Conservation (phyloP, 1,140 invertebrate species). For the Drosophila orosa region DNA sequence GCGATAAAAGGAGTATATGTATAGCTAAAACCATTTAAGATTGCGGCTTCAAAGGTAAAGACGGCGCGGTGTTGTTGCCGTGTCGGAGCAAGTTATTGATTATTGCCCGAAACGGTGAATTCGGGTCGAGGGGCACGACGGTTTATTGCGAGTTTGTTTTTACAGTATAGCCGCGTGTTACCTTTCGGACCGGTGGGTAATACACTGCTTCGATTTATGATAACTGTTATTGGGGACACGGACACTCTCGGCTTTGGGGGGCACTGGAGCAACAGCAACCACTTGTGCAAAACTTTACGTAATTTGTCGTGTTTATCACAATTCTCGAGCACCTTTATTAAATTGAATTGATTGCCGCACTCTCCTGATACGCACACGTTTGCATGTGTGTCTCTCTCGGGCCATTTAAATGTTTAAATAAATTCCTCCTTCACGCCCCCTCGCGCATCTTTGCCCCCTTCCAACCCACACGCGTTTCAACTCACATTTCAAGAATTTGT, state of each 20-base stretch:
- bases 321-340: constrained; percentile 29
- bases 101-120: constrained; percentile 48
- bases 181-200: constrained; percentile 35
- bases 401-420: constrained; percentile 61
- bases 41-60: constrained; percentile 22
- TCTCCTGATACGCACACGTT: constrained; percentile 18
- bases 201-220: constrained; percentile 9
- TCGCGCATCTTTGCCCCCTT: background rate
- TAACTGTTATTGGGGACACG: constrained; percentile 25
- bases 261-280: constrained; percentile 12
- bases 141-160: constrained; percentile 26
- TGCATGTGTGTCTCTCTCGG: constrained; percentile 25
- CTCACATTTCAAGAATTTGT: constrained; percentile 54
- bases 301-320: constrained; percentile 45
- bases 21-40: constrained; percentile 30
- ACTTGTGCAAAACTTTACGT: constrained; percentile 47
- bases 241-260: constrained; percentile 13
- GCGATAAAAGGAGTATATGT: constrained; percentile 34
- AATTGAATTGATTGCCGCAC: constrained; percentile 59
- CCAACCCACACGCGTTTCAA: background rate
- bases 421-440: constrained; percentile 23
- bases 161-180: constrained; percentile 26
- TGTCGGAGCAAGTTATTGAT: constrained; percentile 60
- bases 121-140: constrained; percentile 21
- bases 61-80: constrained; percentile 37